phyloP scores from a whole-genome alignment of 2,888 invertebrate genomes.

The Nasonovia ribisnigri region DNA sequence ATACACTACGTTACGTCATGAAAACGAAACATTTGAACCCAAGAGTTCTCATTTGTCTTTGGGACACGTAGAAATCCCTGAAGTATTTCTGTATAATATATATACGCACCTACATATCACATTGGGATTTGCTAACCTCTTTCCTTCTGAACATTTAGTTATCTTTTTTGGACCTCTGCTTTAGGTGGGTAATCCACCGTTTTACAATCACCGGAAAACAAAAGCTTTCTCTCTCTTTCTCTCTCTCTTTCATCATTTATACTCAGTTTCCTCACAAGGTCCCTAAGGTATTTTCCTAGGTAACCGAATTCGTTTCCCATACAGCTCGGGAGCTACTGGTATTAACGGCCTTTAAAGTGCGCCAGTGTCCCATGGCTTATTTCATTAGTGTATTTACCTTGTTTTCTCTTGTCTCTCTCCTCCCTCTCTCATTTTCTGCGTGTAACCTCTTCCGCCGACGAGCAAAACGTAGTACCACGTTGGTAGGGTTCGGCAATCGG shows the following conservation, averaged over 20 bases:
- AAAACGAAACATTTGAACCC: background rate
- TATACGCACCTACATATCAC: background rate
- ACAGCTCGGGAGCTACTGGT: constrained; percentile 27
- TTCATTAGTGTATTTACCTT: constrained; percentile 65
- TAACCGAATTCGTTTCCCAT: constrained; percentile 49
- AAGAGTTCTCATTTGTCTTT: constrained; percentile 7
- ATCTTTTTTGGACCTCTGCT: constrained; percentile 53
- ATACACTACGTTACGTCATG: background rate
- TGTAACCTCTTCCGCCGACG: background rate
- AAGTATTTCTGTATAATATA: background rate
- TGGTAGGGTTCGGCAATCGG: constrained; percentile 61
- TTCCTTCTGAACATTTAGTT: constrained; percentile 42
- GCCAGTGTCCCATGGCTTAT: constrained; percentile 64
- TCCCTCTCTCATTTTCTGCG: background rate
- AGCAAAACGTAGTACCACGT: background rate
- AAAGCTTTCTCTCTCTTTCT: constrained; percentile 32
- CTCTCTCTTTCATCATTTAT: constrained; percentile 26
- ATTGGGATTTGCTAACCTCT: constrained; percentile 29
- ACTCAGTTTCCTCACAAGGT: background rate
- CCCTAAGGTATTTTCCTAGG: constrained; percentile 29
- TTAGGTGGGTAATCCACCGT: constrained; percentile 58
- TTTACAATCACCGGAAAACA: constrained; percentile 63
- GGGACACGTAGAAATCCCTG: constrained; percentile 37
- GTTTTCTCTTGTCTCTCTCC: background rate
- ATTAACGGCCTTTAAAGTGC: constrained; percentile 64